Evolutionary conservation across 2,888 invertebrate species (phyloP).

Genomic region (Sturmia bella): DNA sequence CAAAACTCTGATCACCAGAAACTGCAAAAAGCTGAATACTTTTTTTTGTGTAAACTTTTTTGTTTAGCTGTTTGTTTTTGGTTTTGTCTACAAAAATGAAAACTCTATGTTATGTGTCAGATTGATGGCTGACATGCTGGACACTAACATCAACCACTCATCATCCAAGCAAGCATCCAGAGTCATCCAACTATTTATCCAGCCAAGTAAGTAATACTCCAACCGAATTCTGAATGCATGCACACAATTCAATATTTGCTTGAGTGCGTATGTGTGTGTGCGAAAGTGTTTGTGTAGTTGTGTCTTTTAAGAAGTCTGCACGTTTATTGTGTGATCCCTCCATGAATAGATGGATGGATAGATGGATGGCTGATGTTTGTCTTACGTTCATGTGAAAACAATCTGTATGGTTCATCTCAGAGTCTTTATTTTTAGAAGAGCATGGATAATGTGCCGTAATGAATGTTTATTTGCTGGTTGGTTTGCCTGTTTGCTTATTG

Average conservation of each 20-base stretch:
- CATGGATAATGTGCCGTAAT: conserved; percentile 66
- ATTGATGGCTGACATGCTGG: conserved; percentile 70
- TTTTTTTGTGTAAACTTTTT: conserved; percentile 17
- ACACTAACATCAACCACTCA: conserved; percentile 69
- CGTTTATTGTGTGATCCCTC: conserved; percentile 48
- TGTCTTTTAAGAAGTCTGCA: conserved; percentile 51
- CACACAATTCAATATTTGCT: conserved; percentile 26
- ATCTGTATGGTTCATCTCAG: conserved; percentile 59
- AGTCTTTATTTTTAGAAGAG: conserved; percentile 36
- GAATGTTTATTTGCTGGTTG: conserved; percentile 61
- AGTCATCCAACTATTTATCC: conserved; percentile 30
- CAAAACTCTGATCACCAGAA: conserved; percentile 24
- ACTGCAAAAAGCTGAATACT: conserved; percentile 49
- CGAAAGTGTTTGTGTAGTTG: conserved; percentile 3
- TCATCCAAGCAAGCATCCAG: conserved; percentile 54
- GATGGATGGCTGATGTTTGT: conserved; percentile 44
- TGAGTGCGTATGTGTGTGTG: neutral
- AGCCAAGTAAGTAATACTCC: conserved; percentile 5
- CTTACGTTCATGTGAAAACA: conserved; percentile 57
- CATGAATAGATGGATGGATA: conserved; percentile 46
- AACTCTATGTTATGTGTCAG: conserved; percentile 68
- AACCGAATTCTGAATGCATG: neutral
- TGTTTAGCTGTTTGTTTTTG: conserved; percentile 46
- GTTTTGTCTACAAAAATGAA: conserved; percentile 60
- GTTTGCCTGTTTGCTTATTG: conserved; percentile 27